Evolutionary conservation across 1,140 invertebrate genomes (phyloP).

Genomic region (Sycophaga agraensis): DNA sequence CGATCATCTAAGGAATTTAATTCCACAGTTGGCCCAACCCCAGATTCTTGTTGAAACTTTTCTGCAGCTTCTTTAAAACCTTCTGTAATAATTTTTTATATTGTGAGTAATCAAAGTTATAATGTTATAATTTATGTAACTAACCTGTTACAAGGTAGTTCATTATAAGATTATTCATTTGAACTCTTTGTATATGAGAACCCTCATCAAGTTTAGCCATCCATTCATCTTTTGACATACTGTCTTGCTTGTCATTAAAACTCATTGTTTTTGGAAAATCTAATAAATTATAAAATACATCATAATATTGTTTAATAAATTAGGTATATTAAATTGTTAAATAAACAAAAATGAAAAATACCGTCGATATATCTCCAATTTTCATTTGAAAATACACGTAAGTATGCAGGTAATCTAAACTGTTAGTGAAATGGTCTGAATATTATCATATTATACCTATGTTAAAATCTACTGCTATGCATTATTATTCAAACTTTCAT

Average conservation of each 20-base stretch:
- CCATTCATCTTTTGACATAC: slow-evolving; percentile 53
- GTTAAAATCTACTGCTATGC: background rate
- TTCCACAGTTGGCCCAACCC: slow-evolving; percentile 82
- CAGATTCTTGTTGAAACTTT: slow-evolving; percentile 94
- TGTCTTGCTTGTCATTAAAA: slow-evolving; percentile 51
- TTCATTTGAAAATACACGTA: background rate
- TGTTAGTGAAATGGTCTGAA: background rate
- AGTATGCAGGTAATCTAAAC: background rate
- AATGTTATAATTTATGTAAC: slow-evolving; percentile 31
- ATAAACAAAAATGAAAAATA: background rate
- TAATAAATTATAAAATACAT: slow-evolving; percentile 1
- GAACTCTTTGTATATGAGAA: slow-evolving; percentile 81
- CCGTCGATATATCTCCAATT: background rate
- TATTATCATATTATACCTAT: background rate
- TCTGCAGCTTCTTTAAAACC: slow-evolving; percentile 98
- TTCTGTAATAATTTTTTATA: slow-evolving; percentile 63
- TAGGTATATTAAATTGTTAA: too few species aligned
- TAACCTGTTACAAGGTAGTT: slow-evolving; percentile 96
- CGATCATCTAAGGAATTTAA: slow-evolving; percentile 88
- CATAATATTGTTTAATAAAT: too few species aligned
- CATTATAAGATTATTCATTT: slow-evolving; percentile 98
- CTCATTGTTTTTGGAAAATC: slow-evolving; percentile 41
- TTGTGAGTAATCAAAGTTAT: too few species aligned
- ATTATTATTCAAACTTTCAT: background rate
- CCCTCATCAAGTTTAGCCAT: slow-evolving; percentile 62